These are phyloP conservation scores for Sclerodermus sp. DNA, from an alignment of 2,888 invertebrate species.

Conservation along the genomic window DNA sequence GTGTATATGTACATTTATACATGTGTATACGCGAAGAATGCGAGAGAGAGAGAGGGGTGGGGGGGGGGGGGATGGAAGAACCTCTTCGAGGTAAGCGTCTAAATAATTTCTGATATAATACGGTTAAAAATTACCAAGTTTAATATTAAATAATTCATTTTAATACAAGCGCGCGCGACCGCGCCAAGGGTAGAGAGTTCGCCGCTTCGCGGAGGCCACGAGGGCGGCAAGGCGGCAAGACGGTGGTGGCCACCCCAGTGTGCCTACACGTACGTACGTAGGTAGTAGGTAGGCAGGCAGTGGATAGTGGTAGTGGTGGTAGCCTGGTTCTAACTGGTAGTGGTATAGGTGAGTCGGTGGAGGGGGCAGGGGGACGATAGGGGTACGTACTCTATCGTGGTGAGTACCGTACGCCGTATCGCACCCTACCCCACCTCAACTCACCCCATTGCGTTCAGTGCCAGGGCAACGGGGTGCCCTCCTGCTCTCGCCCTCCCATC, in stretches of 20 bases:
- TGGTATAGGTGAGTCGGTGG: slow-evolving; percentile 18
- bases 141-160: slow-evolving; percentile 67
- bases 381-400: too few species aligned
- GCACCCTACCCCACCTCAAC: too few species aligned
- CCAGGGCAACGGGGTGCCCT: too few species aligned
- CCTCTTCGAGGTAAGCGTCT: slow-evolving; percentile 33
- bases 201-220: slow-evolving; percentile 26
- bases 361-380: too few species aligned
- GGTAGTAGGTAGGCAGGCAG: too few species aligned
- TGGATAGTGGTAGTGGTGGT: too few species aligned
- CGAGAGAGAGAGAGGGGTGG: slow-evolving; percentile 8
- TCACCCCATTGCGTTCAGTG: too few species aligned
- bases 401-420: slow-evolving; percentile 26
- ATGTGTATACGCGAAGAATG: background rate
- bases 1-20: too few species aligned
- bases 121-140: slow-evolving; percentile 63
- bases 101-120: slow-evolving; percentile 56
- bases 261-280: slow-evolving; percentile 12
- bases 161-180: slow-evolving; percentile 61
- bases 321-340: too few species aligned
- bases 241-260: slow-evolving; percentile 1
- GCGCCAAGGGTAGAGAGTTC: slow-evolving; percentile 35
- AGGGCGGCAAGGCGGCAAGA: slow-evolving; percentile 7
- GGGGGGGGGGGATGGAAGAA: slow-evolving; percentile 19
- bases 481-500: slow-evolving; percentile 4